These are phyloP conservation scores for Platorchestia sp. DNA, from an alignment of 1,140 invertebrate species.

Conservation along the genomic window DNA sequence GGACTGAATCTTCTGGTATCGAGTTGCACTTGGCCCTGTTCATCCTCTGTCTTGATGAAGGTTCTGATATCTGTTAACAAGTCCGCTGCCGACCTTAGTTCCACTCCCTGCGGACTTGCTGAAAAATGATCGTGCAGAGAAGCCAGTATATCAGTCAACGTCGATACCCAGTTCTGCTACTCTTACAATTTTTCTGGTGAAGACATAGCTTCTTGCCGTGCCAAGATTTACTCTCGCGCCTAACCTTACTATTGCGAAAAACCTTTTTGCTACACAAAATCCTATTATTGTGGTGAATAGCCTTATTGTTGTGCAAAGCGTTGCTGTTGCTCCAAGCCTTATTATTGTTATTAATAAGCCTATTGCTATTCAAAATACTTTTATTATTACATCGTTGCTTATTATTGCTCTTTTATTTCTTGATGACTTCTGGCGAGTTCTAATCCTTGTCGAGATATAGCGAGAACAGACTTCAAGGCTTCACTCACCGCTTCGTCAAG, in stretches of 20 bases:
- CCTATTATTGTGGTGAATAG: background rate
- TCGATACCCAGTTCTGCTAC: background rate
- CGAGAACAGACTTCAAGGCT: background rate
- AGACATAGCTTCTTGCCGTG: background rate
- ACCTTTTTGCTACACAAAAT: background rate
- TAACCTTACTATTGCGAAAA: background rate
- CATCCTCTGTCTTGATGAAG: background rate
- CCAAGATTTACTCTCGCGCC: too few relatives aligned
- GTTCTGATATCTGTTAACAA: background rate
- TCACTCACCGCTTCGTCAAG: background rate
- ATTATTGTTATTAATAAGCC: background rate
- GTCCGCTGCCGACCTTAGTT: background rate
- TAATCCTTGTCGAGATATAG: background rate
- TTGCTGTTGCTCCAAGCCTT: background rate
- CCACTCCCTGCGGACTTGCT: background rate
- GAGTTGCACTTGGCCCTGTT: background rate
- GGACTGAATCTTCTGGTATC: background rate
- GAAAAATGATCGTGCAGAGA: background rate
- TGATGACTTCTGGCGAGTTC: background rate
- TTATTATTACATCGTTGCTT: background rate
- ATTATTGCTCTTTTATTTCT: background rate
- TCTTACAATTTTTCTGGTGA: background rate
- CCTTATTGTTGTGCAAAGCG: background rate
- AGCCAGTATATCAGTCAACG: background rate
- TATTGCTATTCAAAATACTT: background rate